These are phyloP conservation scores for Apostichopus leukothele DNA, from an alignment of 53 echinoderm and acorn worm species.

Conservation along the genomic window DNA sequence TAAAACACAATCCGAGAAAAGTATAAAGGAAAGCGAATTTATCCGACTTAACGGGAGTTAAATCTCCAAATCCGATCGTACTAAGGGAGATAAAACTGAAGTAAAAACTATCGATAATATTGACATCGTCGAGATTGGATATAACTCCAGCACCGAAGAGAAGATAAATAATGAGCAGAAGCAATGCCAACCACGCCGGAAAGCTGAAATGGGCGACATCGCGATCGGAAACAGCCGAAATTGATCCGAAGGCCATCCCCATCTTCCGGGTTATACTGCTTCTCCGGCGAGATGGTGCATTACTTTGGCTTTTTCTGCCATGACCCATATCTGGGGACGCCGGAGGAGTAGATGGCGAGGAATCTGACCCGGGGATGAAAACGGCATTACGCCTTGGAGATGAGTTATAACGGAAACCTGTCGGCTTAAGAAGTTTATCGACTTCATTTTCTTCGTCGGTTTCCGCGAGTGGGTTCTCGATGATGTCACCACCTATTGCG, in stretches of 20 bases:
- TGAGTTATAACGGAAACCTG: conserved; percentile 11
- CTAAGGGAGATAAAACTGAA: conserved; percentile 89
- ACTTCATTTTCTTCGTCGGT: conserved; percentile 27
- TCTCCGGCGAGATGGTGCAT: conserved; percentile 26
- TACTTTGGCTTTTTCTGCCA: not conserved
- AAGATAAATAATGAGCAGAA: conserved; percentile 69
- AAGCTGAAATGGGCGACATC: conserved; percentile 74
- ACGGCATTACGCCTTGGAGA: conserved; percentile 46
- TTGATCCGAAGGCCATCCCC: conserved; percentile 35
- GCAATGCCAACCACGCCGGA: conserved; percentile 76
- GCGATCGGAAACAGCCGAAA: conserved; percentile 57
- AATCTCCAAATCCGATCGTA: conserved; percentile 92
- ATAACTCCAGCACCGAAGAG: conserved; percentile 70
- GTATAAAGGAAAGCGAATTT: conserved; percentile 70
- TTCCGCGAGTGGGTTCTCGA: conserved; percentile 42
- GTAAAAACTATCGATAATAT: conserved; percentile 74
- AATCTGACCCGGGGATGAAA: conserved; percentile 41
- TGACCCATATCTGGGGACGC: conserved; percentile 36
- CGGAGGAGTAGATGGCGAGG: conserved; percentile 39
- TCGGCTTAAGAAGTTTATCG: conserved; percentile 35
- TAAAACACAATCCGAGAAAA: conserved; percentile 83
- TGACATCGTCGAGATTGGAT: conserved; percentile 52
- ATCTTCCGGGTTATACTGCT: conserved; percentile 42
- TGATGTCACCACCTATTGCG: conserved; percentile 13
- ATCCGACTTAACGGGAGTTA: conserved; percentile 60